These are phyloP conservation scores for Notiomystis cincta DNA, from an alignment of 2,113 vertebrate species.

Conservation along the genomic window DNA sequence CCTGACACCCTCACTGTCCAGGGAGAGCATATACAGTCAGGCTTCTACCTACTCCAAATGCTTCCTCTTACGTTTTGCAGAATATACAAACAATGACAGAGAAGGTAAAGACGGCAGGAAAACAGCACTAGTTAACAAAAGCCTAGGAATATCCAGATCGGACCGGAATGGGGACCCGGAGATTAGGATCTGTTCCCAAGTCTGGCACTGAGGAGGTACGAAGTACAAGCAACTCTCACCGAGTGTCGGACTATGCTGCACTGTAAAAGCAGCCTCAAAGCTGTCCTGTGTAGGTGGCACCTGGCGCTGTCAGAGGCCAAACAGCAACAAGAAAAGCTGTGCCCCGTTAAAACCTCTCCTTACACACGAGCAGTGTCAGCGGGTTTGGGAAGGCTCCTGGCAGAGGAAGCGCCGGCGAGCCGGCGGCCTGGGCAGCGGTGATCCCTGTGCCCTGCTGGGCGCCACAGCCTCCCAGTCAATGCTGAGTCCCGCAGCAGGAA, in stretches of 20 bases:
- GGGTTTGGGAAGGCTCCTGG: background rate
- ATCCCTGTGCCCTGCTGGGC: background rate
- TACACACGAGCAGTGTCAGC: rapidly evolving
- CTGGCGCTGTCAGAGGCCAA: background rate
- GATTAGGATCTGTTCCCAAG: background rate
- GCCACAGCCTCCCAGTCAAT: rapidly evolving
- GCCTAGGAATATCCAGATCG: background rate
- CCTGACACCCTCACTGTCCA: background rate
- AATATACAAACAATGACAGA: background rate
- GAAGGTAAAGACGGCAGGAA: background rate
- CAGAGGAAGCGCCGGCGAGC: rapidly evolving
- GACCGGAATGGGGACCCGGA: rapidly evolving
- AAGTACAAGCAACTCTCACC: background rate
- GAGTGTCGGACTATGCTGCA: rapidly evolving
- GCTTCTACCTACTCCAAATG: background rate
- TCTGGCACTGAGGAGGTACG: background rate
- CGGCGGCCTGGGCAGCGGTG: rapidly evolving
- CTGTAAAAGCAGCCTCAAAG: background rate
- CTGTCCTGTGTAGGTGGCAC: background rate
- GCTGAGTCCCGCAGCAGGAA: rapidly evolving
- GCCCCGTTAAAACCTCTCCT: background rate
- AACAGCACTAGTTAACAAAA: background rate
- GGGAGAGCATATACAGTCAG: background rate
- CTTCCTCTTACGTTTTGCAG: background rate
- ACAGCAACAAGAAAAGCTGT: background rate